Percentiles rank a stretch among this genome's conserved stretches.
Conservation (phyloP, 2,113 vertebrate genomes). For the Apistogramma diplotaenia region DNA sequence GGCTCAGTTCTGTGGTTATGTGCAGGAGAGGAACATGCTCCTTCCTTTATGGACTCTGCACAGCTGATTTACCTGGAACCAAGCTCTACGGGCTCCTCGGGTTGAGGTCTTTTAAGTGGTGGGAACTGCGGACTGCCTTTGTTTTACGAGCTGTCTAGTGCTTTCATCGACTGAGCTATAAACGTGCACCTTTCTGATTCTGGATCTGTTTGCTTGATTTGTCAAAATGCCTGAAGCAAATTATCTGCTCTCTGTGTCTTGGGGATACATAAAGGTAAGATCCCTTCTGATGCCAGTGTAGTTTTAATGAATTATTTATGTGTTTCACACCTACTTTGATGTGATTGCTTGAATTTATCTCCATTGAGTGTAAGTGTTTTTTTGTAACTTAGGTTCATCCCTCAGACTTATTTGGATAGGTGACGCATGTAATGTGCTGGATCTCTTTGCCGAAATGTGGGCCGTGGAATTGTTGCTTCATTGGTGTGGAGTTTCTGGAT, state of each 20-base stretch:
- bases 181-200: conserved; percentile 29
- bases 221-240: conserved; percentile 95
- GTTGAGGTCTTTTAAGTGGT: conserved; percentile 10
- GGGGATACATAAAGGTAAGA: conserved; percentile 99
- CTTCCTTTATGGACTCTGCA: conserved; percentile 1
- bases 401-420: not conserved
- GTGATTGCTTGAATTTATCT: not conserved
- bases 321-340: not conserved
- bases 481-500: conserved; percentile 16
- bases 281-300: not conserved
- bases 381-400: not conserved
- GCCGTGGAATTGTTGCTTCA: not conserved
- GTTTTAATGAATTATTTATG: not conserved
- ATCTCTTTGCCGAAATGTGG: not conserved
- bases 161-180: not conserved
- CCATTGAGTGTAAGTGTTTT: not conserved
- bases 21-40: not conserved
- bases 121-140: not conserved
- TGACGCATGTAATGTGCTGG: not conserved
- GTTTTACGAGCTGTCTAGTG: not conserved
- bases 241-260: conserved; percentile 95
- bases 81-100: not conserved
- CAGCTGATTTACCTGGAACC: conserved; percentile 8
- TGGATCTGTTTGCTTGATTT: conserved; percentile 44
- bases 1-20: conserved; percentile 25